These are phyloP conservation scores for Serinus canaria DNA, from an alignment of 2,113 vertebrate species.

Conservation along the genomic window DNA sequence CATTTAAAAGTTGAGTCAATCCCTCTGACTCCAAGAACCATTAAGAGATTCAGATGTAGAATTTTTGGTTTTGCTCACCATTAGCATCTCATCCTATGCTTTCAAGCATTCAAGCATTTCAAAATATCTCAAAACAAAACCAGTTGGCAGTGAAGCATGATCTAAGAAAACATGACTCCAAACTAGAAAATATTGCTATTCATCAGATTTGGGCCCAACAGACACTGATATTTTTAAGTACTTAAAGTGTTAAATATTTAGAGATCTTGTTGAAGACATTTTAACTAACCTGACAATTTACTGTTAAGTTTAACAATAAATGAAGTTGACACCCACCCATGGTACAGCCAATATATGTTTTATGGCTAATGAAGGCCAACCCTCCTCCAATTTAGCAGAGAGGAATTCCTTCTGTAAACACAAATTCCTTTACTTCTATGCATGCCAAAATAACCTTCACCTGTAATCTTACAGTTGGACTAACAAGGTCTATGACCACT, in stretches of 20 bases:
- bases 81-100: neutral
- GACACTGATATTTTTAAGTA: neutral
- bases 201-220: neutral
- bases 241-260: neutral
- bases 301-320: neutral
- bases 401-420: neutral
- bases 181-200: neutral
- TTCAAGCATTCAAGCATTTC: neutral
- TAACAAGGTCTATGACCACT: neutral
- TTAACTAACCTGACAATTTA: neutral
- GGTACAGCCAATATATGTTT: neutral
- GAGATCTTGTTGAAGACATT: neutral
- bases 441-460: neutral
- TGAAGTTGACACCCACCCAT: neutral
- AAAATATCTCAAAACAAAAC: neutral
- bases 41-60: neutral
- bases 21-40: neutral
- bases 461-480: neutral
- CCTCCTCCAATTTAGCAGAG: neutral
- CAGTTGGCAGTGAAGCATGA: rapidly evolving
- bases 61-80: neutral
- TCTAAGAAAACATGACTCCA: neutral
- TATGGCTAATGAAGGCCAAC: neutral
- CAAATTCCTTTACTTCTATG: neutral
- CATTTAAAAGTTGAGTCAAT: neutral